Conservation (phyloP, 1,140 invertebrate genomes). For the Bombus consobrinus region DNA sequence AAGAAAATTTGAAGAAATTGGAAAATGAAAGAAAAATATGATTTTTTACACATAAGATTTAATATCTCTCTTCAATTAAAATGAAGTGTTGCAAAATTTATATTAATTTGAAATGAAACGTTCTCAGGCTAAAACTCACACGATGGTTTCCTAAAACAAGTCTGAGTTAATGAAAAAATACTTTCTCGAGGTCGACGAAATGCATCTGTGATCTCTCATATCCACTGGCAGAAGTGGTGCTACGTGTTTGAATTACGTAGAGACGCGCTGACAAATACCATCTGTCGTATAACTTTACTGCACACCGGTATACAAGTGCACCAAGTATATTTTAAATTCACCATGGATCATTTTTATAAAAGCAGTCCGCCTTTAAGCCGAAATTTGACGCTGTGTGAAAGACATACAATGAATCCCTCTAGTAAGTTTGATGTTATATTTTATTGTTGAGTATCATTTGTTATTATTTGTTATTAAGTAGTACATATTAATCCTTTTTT, state of each 20-base stretch:
- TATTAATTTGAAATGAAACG: background rate
- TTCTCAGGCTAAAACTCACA: background rate
- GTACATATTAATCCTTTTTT: background rate
- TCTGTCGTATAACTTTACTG: constrained; percentile 23
- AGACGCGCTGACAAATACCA: constrained; percentile 21
- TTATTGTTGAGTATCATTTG: background rate
- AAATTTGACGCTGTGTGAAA: background rate
- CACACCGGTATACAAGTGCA: background rate
- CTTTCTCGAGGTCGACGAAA: background rate
- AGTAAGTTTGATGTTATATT: background rate
- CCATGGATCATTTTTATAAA: background rate
- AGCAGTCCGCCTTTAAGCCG: background rate
- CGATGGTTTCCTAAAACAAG: background rate
- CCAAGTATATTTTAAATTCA: background rate
- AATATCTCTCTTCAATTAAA: background rate
- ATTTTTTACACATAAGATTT: background rate
- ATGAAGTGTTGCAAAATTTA: background rate
- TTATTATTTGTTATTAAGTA: no score
- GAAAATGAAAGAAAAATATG: background rate
- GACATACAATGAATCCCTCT: background rate
- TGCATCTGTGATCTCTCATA: constrained; percentile 7
- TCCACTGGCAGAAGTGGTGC: background rate
- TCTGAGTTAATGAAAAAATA: background rate
- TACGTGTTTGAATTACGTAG: constrained; percentile 32
- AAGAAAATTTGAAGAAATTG: background rate